Evolutionary conservation across 2,797 vertebrate genomes (phyloP).

Genomic region (Rhynchotus rufescens): DNA sequence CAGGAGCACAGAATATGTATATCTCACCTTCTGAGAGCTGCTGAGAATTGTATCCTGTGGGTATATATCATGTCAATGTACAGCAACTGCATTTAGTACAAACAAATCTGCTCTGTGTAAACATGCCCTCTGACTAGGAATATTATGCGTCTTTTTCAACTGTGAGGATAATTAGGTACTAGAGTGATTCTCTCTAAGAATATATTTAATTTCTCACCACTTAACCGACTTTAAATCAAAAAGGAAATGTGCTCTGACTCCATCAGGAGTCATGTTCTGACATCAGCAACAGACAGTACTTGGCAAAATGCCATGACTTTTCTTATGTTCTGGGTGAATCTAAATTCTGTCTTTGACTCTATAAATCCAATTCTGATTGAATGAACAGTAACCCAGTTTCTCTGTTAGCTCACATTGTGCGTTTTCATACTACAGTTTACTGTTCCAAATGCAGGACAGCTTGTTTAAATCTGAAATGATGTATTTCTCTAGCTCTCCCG

Average conservation of each 20-base stretch:
- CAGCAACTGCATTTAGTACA: neutral
- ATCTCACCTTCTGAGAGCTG: neutral
- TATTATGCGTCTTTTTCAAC: neutral
- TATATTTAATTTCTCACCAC: neutral
- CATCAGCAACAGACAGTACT: neutral
- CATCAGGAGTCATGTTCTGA: neutral
- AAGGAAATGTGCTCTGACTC: neutral
- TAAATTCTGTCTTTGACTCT: neutral
- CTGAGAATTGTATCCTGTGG: neutral
- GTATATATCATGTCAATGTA: neutral
- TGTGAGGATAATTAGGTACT: neutral
- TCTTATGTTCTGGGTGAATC: neutral
- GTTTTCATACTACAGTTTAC: neutral
- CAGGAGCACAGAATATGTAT: neutral
- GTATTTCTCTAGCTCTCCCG: neutral
- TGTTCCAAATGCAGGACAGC: conserved; percentile 35
- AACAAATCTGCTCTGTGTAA: neutral
- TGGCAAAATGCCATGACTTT: neutral
- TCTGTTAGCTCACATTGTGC: neutral
- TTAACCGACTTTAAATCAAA: neutral
- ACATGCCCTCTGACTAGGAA: neutral
- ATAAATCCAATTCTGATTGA: neutral
- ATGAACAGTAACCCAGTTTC: neutral
- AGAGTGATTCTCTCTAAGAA: neutral
- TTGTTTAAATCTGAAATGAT: conserved; percentile 59